A percentile compares a stretch with the other conserved stretches of the same genome.
Conservation (phyloP, 2,888 invertebrate species). For the Epinotia demarniana region DNA sequence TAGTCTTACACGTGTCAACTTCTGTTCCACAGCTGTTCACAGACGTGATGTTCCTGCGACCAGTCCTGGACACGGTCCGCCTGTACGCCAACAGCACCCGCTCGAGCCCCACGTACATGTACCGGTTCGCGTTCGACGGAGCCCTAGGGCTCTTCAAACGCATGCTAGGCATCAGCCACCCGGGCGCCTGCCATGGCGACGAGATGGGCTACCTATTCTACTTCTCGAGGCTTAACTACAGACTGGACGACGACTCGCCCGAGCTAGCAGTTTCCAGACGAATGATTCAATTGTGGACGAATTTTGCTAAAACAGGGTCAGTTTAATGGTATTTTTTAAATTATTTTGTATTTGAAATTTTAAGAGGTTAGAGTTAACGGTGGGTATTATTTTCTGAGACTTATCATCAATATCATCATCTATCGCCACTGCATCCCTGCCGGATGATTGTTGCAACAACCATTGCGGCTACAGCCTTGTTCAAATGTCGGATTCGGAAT, state of each 20-base stretch:
- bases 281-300: slow-evolving; percentile 87
- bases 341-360: not conserved
- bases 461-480: too few species aligned
- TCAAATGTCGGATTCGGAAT: too few species aligned
- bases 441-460: too few species aligned
- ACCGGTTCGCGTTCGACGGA: slow-evolving; percentile 86
- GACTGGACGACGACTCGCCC: slow-evolving; percentile 84
- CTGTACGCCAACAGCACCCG: slow-evolving; percentile 69
- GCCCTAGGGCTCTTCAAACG: slow-evolving; percentile 86
- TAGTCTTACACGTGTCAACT: not conserved
- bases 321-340: slow-evolving; percentile 39
- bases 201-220: slow-evolving; percentile 87
- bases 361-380: too few species aligned
- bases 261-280: slow-evolving; percentile 84
- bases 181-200: slow-evolving; percentile 86
- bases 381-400: too few species aligned
- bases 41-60: slow-evolving; percentile 86
- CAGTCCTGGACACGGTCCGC: slow-evolving; percentile 81
- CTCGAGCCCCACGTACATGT: slow-evolving; percentile 84
- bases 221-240: slow-evolving; percentile 86
- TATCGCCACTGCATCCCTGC: too few species aligned
- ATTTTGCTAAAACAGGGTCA: slow-evolving; percentile 87
- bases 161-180: slow-evolving; percentile 84
- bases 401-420: too few species aligned
- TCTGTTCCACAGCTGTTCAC: slow-evolving; percentile 80